Conservation (phyloP, 2,797 vertebrate species). For the Falco berigora region DNA sequence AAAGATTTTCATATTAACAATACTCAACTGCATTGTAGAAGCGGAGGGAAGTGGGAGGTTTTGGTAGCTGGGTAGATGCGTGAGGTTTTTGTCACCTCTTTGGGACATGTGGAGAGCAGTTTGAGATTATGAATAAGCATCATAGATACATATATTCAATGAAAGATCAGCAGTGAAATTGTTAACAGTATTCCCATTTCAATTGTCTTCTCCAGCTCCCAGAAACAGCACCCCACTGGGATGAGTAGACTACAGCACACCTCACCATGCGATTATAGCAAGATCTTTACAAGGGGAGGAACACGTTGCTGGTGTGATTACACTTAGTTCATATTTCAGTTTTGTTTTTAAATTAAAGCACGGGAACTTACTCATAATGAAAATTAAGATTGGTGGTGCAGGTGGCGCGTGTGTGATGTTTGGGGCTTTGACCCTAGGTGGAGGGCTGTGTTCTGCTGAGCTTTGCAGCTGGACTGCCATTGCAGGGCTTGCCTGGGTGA, state of each 20-base stretch:
- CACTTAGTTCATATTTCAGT: constrained; percentile 1
- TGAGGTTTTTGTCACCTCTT: constrained; percentile 42
- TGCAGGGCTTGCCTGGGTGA: not conserved
- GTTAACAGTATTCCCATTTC: not conserved
- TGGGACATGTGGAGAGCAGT: constrained; percentile 5
- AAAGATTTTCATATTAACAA: constrained; percentile 61
- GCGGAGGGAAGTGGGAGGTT: not conserved
- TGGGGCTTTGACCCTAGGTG: not conserved
- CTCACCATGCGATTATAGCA: rapidly evolving
- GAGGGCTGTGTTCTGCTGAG: not conserved
- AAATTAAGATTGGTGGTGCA: not conserved
- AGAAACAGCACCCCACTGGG: not conserved
- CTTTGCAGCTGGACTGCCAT: not conserved
- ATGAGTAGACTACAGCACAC: not conserved
- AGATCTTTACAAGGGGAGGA: not conserved
- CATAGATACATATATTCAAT: not conserved
- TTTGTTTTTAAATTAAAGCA: constrained; percentile 7
- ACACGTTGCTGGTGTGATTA: not conserved
- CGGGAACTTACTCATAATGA: not conserved
- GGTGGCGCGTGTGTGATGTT: not conserved
- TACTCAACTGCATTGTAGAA: constrained; percentile 50
- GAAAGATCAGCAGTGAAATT: constrained; percentile 3
- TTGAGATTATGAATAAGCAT: constrained; percentile 44
- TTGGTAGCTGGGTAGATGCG: not conserved
- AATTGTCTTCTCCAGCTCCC: not conserved